Conservation (phyloP, 2,113 vertebrate species). For the Vimba vimba region DNA sequence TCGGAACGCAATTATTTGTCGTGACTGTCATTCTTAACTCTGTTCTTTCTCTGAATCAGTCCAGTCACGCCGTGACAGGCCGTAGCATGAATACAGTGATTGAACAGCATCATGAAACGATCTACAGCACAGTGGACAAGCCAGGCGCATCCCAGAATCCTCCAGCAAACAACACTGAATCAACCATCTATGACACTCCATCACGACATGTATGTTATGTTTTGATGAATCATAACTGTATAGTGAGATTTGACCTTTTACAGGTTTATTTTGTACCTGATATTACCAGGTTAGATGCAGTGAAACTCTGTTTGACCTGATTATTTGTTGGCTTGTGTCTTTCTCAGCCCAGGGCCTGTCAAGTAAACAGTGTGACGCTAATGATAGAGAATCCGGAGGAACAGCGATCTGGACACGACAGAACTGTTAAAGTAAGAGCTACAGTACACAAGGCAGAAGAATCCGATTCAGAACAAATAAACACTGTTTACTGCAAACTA, state of each 20-base stretch:
- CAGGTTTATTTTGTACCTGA: too few relatives aligned
- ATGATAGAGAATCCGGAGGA: neutral
- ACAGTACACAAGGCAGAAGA: slow-evolving; percentile 8
- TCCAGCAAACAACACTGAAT: neutral
- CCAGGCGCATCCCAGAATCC: neutral
- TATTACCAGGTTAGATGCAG: neutral
- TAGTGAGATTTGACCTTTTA: neutral
- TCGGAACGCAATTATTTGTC: neutral
- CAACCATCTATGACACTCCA: neutral
- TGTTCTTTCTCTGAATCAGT: neutral
- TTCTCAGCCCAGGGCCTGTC: neutral
- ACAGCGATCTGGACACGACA: neutral
- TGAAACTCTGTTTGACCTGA: neutral
- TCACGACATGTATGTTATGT: neutral
- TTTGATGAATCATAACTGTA: neutral
- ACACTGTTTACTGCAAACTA: slow-evolving; percentile 51
- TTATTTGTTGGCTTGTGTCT: neutral
- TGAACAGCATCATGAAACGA: slow-evolving; percentile 1
- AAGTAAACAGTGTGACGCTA: neutral
- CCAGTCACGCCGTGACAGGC: neutral
- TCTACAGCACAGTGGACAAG: neutral
- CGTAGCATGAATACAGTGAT: neutral
- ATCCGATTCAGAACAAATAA: neutral
- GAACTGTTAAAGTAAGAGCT: neutral
- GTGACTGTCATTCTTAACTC: neutral